Conservation (phyloP, 2,797 vertebrate genomes). For the Pteropus rufus region DNA sequence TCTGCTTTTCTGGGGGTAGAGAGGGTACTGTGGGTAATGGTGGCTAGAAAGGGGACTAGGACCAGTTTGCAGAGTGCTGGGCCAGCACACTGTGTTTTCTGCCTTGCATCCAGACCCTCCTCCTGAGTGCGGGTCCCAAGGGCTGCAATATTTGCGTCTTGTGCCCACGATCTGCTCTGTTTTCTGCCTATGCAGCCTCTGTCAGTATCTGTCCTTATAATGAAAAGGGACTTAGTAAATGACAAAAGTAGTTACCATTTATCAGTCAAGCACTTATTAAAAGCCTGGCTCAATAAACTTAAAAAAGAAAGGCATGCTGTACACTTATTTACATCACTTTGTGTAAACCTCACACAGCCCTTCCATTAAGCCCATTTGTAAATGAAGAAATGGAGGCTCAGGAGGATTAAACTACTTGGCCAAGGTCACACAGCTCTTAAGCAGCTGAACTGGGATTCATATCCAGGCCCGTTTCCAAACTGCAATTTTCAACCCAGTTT, state of each 20-base stretch:
- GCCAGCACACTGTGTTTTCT: not conserved
- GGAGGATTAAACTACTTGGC: not conserved
- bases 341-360: not conserved
- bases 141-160: accelerated
- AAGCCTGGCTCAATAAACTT: not conserved
- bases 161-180: accelerated
- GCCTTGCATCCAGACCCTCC: not conserved
- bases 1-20: not conserved
- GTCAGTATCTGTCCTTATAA: not conserved
- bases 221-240: not conserved
- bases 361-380: not conserved
- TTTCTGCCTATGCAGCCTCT: not conserved
- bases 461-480: not conserved
- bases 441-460: not conserved
- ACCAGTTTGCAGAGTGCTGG: not conserved
- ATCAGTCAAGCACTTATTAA: not conserved
- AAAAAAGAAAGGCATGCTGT: not conserved
- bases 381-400: not conserved
- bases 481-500: not conserved
- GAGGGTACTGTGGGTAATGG: not conserved
- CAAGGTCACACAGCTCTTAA: not conserved
- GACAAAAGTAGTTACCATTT: not conserved
- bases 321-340: not conserved
- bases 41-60: not conserved
- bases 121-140: not conserved